These are phyloP conservation scores for Deroplatys truncata DNA, from an alignment of 2,888 invertebrate species.

Conservation along the genomic window DNA sequence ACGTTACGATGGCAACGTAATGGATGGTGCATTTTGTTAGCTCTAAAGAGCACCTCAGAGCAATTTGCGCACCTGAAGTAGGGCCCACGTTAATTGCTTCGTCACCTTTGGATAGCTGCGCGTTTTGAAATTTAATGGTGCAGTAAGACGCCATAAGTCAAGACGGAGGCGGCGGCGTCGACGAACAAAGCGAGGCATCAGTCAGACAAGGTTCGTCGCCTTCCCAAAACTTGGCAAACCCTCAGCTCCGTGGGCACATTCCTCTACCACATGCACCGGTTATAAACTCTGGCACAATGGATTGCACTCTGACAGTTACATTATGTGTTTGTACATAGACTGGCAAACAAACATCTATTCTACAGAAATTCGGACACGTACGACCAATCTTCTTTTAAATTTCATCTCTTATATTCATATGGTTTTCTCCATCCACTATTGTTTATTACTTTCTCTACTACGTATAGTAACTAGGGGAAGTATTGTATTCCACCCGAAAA, in stretches of 20 bases:
- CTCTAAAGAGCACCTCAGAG: neutral
- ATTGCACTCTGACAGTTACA: too few relatives aligned
- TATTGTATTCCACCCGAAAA: too few relatives aligned
- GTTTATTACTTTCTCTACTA: too few relatives aligned
- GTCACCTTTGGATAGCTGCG: constrained; percentile 2
- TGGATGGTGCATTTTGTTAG: neutral
- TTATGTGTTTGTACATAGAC: too few relatives aligned
- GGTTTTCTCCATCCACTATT: too few relatives aligned
- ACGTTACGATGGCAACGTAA: neutral
- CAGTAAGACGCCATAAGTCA: neutral
- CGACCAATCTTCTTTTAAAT: too few relatives aligned
- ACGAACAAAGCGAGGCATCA: constrained; percentile 6
- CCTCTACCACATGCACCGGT: too few relatives aligned
- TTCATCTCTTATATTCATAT: too few relatives aligned
- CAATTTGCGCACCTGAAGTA: neutral
- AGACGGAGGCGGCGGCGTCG: neutral
- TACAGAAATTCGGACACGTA: too few relatives aligned
- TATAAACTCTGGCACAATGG: too few relatives aligned
- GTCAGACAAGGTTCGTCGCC: constrained; percentile 26
- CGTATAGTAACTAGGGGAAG: too few relatives aligned
- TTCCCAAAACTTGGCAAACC: constrained; percentile 16
- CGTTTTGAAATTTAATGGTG: constrained; percentile 21
- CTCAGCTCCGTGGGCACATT: neutral
- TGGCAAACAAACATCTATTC: too few relatives aligned
- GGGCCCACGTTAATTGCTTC: neutral